Base-by-base conservation (phyloP, 2,888 invertebrate species). In the Plagiodera versicolora region DNA sequence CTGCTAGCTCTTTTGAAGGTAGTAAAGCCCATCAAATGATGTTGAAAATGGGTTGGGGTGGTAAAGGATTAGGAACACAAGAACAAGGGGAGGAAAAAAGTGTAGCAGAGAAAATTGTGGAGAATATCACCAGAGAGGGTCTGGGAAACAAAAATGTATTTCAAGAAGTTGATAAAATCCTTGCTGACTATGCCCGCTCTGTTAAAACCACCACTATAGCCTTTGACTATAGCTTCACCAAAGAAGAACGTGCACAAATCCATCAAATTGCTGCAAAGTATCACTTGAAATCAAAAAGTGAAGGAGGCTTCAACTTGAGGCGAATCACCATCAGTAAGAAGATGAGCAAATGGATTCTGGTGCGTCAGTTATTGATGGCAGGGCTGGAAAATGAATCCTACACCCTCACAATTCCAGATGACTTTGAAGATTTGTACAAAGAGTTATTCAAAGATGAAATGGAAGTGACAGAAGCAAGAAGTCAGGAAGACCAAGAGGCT, bases 21-120 rank as follows among this genome's bases (percentile, higher is more conserved):
- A 72, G 70, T 51, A 69, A 71, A 51, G 74, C 73, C 16, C 64
- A 71, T 55, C 65, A 69, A 55, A 74, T 74, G 72, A 72, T 74
- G 74, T 28, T 72, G 39, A 74, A 73, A 68, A 74, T 74, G 74
- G 74, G 74, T 2, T 74, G 74, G 74, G 66, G 67, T 28, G 74
- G 74, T 5, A 73, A 73, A 60, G 74, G 74, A 3, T 61, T 74
- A 9, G 74, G 74, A 3, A 58, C 66, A 10, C 67, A 69, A 35
- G 74, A 74, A 57, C 74, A 74, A 65, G 74, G 74, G 8, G 64
- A 63, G 45, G 66, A 72, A 44, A 72, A 70, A 54, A 68, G 70
- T 18, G 70, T 72, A 2, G 71, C 71, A 9, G 72, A 72, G 49
- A 68, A 66, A 14, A 63, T 72, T 20, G 60, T 64, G 44, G 69